phyloP scores from a whole-genome alignment of 2,113 vertebrate species.

The Diadophis punctatus region DNA sequence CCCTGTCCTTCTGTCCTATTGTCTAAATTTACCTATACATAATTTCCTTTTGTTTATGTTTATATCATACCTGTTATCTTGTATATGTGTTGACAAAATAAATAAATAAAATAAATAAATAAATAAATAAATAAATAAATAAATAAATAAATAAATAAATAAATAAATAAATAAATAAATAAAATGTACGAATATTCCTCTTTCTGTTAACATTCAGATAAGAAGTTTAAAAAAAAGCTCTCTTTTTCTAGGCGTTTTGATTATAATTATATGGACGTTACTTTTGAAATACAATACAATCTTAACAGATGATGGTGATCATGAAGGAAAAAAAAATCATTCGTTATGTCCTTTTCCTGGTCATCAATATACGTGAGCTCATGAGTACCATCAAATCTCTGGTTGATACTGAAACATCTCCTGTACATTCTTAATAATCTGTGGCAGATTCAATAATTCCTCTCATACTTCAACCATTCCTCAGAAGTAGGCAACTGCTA shows the following conservation, averaged over 20 bases:
- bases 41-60: no score
- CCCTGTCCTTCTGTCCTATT: no score
- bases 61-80: no score
- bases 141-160: no score
- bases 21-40: no score
- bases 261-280: neutral
- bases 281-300: neutral
- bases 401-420: neutral
- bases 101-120: no score
- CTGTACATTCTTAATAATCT: neutral
- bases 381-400: neutral
- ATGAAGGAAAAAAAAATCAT: neutral
- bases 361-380: neutral
- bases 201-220: neutral
- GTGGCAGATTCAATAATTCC: neutral
- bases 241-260: neutral
- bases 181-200: neutral
- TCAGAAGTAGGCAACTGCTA: neutral
- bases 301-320: neutral
- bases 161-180: no score
- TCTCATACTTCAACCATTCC: neutral
- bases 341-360: neutral
- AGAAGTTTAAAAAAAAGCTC: neutral
- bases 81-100: no score
- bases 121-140: neutral